Evolutionary conservation across 1,140 invertebrate species (phyloP).

Genomic region (Zophobas morio): DNA sequence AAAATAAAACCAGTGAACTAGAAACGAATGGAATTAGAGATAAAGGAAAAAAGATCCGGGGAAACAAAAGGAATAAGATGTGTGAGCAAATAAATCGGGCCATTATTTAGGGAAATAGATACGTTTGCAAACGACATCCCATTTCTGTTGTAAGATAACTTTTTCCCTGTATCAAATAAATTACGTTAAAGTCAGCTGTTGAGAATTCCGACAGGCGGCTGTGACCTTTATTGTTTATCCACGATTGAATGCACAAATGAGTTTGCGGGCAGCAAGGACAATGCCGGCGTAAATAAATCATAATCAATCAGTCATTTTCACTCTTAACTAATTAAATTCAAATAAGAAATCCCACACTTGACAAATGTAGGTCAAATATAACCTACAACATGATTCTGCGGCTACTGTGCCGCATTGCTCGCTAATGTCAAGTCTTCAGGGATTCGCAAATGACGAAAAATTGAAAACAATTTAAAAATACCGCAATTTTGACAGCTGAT

Average conservation of each 20-base stretch:
- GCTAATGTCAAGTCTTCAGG: constrained; percentile 10
- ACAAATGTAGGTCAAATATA: constrained; percentile 48
- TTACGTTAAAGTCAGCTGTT: constrained; percentile 46
- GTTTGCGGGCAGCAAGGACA: constrained; percentile 20
- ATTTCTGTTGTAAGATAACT: constrained; percentile 44
- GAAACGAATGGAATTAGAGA: constrained; percentile 54
- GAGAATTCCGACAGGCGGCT: constrained; percentile 36
- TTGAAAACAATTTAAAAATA: constrained; percentile 4
- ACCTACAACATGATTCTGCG: constrained; percentile 45
- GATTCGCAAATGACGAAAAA: not conserved
- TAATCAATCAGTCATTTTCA: not conserved
- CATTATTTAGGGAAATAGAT: constrained; percentile 56
- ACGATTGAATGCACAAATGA: constrained; percentile 24
- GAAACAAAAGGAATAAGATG: constrained; percentile 53
- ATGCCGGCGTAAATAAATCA: constrained; percentile 13
- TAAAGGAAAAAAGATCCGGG: constrained; percentile 47
- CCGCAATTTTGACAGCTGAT: constrained; percentile 34
- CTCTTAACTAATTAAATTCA: constrained; percentile 20
- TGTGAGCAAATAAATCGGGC: constrained; percentile 54
- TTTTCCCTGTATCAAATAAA: constrained; percentile 46
- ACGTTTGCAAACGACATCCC: constrained; percentile 50
- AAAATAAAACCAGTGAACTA: constrained; percentile 53
- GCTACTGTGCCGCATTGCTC: constrained; percentile 3
- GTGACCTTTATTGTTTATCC: constrained; percentile 43
- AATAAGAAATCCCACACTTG: constrained; percentile 34